Base-by-base conservation (phyloP, 2,113 vertebrate genomes). In the Misgurnus mizolepis region DNA sequence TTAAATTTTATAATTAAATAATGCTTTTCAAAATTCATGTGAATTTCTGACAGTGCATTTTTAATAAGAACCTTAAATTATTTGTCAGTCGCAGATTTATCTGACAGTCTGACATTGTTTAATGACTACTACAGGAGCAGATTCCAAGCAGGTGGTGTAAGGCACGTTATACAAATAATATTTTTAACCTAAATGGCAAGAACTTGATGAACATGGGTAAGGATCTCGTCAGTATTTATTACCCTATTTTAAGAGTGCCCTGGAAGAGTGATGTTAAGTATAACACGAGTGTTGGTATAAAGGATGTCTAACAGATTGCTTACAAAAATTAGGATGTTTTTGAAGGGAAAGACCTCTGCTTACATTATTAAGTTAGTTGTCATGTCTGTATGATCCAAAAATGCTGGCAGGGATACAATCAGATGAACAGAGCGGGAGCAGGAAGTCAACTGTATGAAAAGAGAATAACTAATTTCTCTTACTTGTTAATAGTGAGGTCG, bases 311-410 rank as follows among this genome's bases (percentile, higher is more conserved):
- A 85, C 89, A 92, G 89, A 91, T 89, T 90, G 86, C 80, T 83
- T 87, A 88, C 78, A 86, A 88, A 87, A 88, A 71, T 71, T 73
- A 39, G 65, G 65, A 79, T 83, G 83, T 88, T 82, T 87, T 87
- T 85, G 83, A 79, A 87, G 67, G 75, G 56, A 56, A 64, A 79
- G 71, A 79, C 58, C 76, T 40, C 41, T 22, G 76, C 83, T 91
- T 89, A 80, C 81, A 66, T 89, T 90, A 86, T 87, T 88, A 88
- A 87, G 89, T 86, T 86, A 87, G 89, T 86, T 86, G 80, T 85
- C 86, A 89, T 88, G 86, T 89, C 84, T 91, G 87, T 76, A 82
- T 78, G 70, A 88, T 75, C 78, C 87, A 84, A 81, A 80, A 75
- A 75, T 86, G 80, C 78, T 74, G 58, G 50, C 75, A 81, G 80